Percentiles rank a stretch among this genome's conserved stretches.
These are phyloP conservation scores for Torymus texanus DNA, from an alignment of 2,888 invertebrate genomes.

Conservation along the genomic window DNA sequence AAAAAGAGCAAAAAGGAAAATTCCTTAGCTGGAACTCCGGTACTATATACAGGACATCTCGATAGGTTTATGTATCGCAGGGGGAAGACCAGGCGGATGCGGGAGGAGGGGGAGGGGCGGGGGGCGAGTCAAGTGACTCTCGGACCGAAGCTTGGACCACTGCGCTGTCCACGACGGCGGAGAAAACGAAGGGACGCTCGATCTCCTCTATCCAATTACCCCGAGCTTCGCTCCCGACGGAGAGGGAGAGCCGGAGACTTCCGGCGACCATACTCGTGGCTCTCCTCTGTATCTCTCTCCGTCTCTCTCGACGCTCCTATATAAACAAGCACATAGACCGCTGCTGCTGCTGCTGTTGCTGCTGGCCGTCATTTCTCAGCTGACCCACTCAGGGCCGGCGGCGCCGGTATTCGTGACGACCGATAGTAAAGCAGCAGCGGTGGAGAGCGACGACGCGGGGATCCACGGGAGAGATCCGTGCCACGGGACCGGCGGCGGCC, in stretches of 20 bases:
- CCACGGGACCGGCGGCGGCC: too few relatives aligned
- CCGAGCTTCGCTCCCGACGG: conserved; percentile 66
- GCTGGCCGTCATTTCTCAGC: conserved; percentile 19
- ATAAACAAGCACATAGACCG: conserved; percentile 7
- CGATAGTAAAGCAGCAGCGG: conserved; percentile 59
- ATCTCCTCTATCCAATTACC: conserved; percentile 73
- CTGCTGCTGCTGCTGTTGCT: too few relatives aligned
- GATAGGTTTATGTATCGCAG: conserved; percentile 62
- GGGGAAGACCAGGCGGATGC: conserved; percentile 41
- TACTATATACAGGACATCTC: conserved; percentile 40
- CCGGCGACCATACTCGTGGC: conserved; percentile 66
- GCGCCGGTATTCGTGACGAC: conserved; percentile 62
- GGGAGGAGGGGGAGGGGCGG: conserved; percentile 23
- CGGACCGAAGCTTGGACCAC: background rate
- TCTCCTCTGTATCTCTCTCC: conserved; percentile 52
- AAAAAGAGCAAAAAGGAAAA: conserved; percentile 15
- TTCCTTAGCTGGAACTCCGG: conserved; percentile 51
- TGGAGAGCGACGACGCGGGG: too few relatives aligned
- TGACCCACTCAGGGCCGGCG: conserved; percentile 64
- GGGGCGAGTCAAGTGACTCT: conserved; percentile 26
- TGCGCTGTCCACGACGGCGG: too few relatives aligned
- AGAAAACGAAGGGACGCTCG: conserved; percentile 39
- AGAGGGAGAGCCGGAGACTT: conserved; percentile 57
- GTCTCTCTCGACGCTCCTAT: conserved; percentile 31
- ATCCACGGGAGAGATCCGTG: too few relatives aligned